These are phyloP conservation scores for Lagorchestes hirsutus DNA, from an alignment of 2,797 vertebrate species.

Conservation along the genomic window DNA sequence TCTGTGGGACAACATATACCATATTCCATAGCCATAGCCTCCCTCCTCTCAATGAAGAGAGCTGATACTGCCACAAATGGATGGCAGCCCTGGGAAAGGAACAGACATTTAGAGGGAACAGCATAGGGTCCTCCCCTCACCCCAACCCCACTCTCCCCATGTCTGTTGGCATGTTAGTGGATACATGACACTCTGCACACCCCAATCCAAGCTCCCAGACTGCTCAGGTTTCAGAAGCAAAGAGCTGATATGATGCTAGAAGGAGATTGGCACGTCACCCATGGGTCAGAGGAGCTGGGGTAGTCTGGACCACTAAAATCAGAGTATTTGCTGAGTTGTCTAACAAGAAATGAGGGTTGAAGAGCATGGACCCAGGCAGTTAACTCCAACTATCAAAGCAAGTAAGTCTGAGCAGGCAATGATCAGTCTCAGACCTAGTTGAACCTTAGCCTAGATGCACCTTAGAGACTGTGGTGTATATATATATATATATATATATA, in stretches of 20 bases:
- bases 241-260: not conserved
- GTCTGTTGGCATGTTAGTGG: not conserved
- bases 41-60: not conserved
- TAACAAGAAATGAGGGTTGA: not conserved
- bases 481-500: no score
- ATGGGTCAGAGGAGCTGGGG: not conserved
- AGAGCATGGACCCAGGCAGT: not conserved
- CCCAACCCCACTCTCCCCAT: not conserved
- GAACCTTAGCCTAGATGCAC: not conserved
- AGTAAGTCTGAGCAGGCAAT: not conserved
- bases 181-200: not conserved
- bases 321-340: not conserved
- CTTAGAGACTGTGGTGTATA: not conserved
- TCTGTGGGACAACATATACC: not conserved
- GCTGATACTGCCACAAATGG: not conserved
- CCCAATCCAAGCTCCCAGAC: not conserved
- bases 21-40: not conserved
- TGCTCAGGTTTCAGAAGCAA: not conserved
- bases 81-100: not conserved
- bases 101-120: not conserved
- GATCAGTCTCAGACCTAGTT: not conserved
- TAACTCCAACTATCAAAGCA: not conserved
- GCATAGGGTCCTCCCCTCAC: not conserved
- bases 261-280: not conserved
- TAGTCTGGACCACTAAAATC: not conserved